Evolutionary conservation across 2,888 invertebrate species (phyloP).

Genomic region (Andrena bicolor): DNA sequence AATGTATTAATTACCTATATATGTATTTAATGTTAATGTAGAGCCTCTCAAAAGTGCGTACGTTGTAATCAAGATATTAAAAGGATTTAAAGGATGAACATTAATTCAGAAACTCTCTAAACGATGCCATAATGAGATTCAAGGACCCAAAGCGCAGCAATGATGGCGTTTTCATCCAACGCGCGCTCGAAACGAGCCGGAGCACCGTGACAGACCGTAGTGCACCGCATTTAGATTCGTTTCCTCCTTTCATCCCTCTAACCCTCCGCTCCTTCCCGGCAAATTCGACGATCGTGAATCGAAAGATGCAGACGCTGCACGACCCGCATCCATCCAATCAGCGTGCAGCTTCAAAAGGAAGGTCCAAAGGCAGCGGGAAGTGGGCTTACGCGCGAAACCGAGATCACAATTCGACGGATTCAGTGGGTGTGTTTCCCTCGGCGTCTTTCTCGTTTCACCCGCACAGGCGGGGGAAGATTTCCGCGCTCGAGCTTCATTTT

Average conservation of each 20-base stretch:
- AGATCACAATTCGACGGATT: slow-evolving; percentile 68
- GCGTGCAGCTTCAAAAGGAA: slow-evolving; percentile 44
- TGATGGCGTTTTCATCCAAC: not conserved
- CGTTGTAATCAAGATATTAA: too few species aligned
- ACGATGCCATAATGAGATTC: not conserved
- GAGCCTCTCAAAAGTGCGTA: too few species aligned
- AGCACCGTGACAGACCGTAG: slow-evolving; percentile 16
- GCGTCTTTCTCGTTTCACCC: slow-evolving; percentile 4
- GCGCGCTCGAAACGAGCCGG: not conserved
- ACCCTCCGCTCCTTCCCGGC: slow-evolving; percentile 27
- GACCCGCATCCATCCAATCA: slow-evolving; percentile 81
- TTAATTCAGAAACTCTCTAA: not conserved
- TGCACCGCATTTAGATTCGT: slow-evolving; percentile 32
- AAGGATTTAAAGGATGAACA: not conserved
- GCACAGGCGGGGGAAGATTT: not conserved
- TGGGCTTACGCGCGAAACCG: slow-evolving; percentile 68
- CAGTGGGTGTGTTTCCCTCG: slow-evolving; percentile 24
- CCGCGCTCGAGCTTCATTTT: slow-evolving; percentile 37
- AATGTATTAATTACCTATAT: too few species aligned
- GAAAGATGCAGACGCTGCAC: slow-evolving; percentile 75
- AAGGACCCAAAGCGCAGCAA: not conserved
- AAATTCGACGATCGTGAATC: slow-evolving; percentile 55
- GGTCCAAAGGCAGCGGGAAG: slow-evolving; percentile 41
- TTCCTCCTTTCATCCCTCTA: slow-evolving; percentile 22
- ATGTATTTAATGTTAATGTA: too few species aligned